Evolutionary conservation across 2,113 vertebrate genomes (phyloP), one percentile per base, ranked within the genome.

Genomic region (Oncorhynchus mykiss): DNA sequence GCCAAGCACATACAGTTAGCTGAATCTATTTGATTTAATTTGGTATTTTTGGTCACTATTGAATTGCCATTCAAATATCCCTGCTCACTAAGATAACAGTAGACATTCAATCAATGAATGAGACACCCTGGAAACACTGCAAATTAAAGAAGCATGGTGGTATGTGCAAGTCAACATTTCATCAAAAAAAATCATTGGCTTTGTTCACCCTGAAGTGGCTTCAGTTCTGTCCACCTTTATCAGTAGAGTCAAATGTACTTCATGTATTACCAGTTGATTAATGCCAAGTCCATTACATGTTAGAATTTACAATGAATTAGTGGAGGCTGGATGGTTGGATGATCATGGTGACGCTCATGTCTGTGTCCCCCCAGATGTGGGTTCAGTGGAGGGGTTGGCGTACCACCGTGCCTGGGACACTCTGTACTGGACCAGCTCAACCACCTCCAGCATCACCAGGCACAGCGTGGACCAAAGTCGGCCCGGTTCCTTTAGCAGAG

Each of bases 381-480:
- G 97, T 9, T 99, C 98, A 27, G 97, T 99, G 29, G 98, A 99
- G 82, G 98, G 98, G 14, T 93, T 99, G 84, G 96, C 97, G 24
- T 99, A 99, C 82, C 97, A 99, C 71, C 90, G 92, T 71, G 94
- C 94, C n/a, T 99, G 96, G 97, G 97, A 99, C 88, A 95, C 96
- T 0, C 87, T 99, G 5, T 99, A 97, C 82, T 99, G 98, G 98
- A 99, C 96, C 86, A 99, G 97, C 84, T 98, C 97, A 45, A 99
- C 96, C 13, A 96, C 96, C 0, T 98, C 97, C 68, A 98, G 95
- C 71, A 98, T 99, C 89, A 97, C 91, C 29, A 94, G 98, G 69
- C 95, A 99, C 81, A 95, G 94, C 0, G 93, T 99, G 75, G 95
- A 99, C 84, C 96, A 96, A 87, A 92, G 80, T 7, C 90, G 92